Base-by-base conservation (phyloP, 92 coral and sea anemone genomes). In the Micromussa lordhowensis region DNA sequence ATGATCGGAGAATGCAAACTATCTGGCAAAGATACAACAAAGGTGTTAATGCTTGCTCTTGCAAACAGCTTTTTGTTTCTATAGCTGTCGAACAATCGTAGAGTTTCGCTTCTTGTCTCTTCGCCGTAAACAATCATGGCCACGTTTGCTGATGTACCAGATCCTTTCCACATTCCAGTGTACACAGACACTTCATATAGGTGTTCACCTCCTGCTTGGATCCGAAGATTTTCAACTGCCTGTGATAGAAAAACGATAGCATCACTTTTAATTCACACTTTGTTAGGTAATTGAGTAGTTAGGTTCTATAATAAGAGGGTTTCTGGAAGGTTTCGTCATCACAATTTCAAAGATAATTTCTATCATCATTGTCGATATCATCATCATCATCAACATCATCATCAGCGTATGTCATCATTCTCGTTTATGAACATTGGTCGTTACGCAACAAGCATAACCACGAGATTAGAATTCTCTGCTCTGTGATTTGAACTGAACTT, bases 131-230 rank as follows among this genome's bases (percentile, higher is more conserved):
- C 82, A 32, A 88, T 90, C 82, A 91, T 85, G 58, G 94, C 98
- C 4, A 95, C 98, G 70, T 95, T 95, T 7, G 97, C 97, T 3
- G 99, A 88, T 26, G 99, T 97, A 15, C 99, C 99, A 35, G 91
- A 92, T 22, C 90, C 89, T 82, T 93, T 76, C 94, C 98, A 96
- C 94, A 96, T 93, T 17, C 99, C 99, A 29, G 99, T 97, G 86
- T 94, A 96, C 48, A 97, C 91, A 26, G 98, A 92, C 1, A 97
- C 86, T 75, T 93, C 95, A 87, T 92, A 97, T 55, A 87, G 85
- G 49, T 91, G 91, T 49, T 87, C 93, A 24, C 91, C 94, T 28
- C 84, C 88, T n/a, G 91, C 87, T 21, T 66, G 95, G 28, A 95
- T 89, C n/a, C 93, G 89, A 30, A 96, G 98, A n/a, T 92, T 96